phyloP scores from a whole-genome alignment of 92 coral and sea anemone species.

The Parazoanthus swiftii region DNA sequence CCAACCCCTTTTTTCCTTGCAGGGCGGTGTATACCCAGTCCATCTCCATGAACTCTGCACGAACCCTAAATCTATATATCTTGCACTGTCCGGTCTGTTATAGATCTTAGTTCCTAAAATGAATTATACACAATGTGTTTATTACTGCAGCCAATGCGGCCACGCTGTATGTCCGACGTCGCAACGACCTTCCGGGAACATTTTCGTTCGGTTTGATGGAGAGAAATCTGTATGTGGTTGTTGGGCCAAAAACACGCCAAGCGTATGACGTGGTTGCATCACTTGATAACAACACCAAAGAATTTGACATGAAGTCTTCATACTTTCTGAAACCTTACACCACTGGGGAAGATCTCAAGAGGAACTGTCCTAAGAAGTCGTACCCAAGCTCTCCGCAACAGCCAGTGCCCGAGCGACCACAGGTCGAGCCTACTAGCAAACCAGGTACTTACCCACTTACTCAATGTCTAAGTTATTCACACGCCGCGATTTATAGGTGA shows the following conservation, averaged over 20 bases:
- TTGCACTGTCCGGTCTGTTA: too few relatives aligned
- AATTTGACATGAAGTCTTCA: slow-evolving; percentile 59
- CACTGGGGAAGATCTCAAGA: slow-evolving; percentile 51
- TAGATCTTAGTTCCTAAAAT: not conserved
- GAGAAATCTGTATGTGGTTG: slow-evolving; percentile 50
- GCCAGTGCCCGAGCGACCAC: not conserved
- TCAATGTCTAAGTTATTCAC: too few relatives aligned
- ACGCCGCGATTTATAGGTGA: too few relatives aligned
- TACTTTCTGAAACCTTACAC: slow-evolving; percentile 61
- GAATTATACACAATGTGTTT: not conserved
- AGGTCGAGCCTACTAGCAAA: not conserved
- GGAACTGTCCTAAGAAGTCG: slow-evolving; percentile 47
- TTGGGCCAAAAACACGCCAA: slow-evolving; percentile 41
- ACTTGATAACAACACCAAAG: slow-evolving; percentile 50
- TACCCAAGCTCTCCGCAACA: slow-evolving; percentile 1
- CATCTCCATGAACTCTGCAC: too few relatives aligned
- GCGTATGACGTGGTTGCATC: slow-evolving; percentile 42
- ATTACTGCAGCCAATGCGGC: slow-evolving; percentile 64
- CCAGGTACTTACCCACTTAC: not conserved
- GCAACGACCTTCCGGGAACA: slow-evolving; percentile 59
- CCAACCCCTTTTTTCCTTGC: too few relatives aligned
- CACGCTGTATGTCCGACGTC: slow-evolving; percentile 74
- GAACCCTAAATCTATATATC: too few relatives aligned
- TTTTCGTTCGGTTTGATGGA: slow-evolving; percentile 79
- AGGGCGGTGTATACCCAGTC: too few relatives aligned